Evolutionary conservation across 1,140 invertebrate genomes (phyloP), one percentile per base, ranked within the genome.

Genomic region (Drosophila ohnishii): DNA sequence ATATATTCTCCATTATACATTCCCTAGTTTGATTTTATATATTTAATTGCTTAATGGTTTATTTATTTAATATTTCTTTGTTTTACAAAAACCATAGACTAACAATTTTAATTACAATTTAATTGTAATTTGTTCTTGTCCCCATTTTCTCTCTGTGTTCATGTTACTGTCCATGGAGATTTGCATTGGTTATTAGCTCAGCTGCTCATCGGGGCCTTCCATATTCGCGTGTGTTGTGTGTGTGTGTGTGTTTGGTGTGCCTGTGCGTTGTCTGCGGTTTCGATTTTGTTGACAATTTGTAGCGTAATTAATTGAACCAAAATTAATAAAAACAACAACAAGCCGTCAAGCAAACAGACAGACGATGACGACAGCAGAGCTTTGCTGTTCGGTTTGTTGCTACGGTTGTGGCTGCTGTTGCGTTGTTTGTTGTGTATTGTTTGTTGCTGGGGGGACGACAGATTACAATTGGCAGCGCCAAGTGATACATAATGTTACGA

Each of bases 211-310:
- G 74, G 25, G 57, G 58, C 40, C 14, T 35, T 28, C 14, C 13
- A 5, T 59, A n/a, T 44, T 34, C 39, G 40, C 28, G 28, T 16
- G 11, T 59, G 22, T 48, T 40, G 19, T 45, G 28, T 60, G 10
- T 14, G 13, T 37, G n/a, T n/a, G 13, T 37, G 35, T 22, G 22
- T 22, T 22, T 22, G 22, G 34, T 63, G 37, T 64, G 8, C n/a
- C 62, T 37, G 61, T 35, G 61, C 63, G 55, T 60, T 71, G 67
- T 75, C 63, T 82, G 78, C 48, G 80, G 70, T 71, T 83, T 56
- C 72, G 80, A 71, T 73, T 80, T 84, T 84, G 83, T 83, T 86
- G 83, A 87, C 83, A 86, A 87, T 83, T 86, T 87, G 83, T 79
- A 87, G 67, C 66, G 71, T 87, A 86, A 86, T 86, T 86, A 83